Conservation (phyloP, 2,113 vertebrate genomes). For the Alligator sinensis region DNA sequence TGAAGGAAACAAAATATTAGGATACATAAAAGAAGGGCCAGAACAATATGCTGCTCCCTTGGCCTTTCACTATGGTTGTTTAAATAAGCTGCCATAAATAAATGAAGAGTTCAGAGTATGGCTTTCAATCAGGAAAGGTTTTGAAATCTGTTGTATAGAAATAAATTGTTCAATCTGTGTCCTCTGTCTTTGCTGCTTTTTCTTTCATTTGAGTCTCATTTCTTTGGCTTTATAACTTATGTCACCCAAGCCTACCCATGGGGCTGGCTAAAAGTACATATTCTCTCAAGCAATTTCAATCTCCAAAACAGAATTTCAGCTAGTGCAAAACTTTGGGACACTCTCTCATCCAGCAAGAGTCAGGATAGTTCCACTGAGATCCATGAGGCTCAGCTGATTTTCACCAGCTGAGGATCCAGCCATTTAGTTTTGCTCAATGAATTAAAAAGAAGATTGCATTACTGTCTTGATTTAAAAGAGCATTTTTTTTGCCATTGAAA, state of each 20-base stretch:
- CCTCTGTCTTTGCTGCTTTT: background rate
- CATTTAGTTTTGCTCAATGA: background rate
- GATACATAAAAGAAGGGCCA: background rate
- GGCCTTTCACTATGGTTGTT: background rate
- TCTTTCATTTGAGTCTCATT: background rate
- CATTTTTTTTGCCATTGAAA: background rate
- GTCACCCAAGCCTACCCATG: background rate
- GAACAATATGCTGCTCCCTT: background rate
- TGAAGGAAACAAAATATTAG: background rate
- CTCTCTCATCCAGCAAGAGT: rapidly evolving
- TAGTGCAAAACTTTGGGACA: background rate
- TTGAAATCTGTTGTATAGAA: background rate
- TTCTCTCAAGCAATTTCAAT: background rate
- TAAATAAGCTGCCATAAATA: background rate
- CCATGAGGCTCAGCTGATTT: background rate
- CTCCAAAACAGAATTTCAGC: rapidly evolving
- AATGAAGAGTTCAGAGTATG: background rate
- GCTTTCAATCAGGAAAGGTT: background rate
- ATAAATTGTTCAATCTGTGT: background rate
- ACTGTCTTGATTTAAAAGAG: background rate
- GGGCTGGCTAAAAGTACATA: rapidly evolving
- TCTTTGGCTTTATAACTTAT: background rate
- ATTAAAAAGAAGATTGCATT: background rate
- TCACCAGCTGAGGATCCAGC: background rate
- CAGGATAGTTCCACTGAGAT: background rate